Evolutionary conservation across 2,113 vertebrate species (phyloP).

Genomic region (Cheilinus undulatus): DNA sequence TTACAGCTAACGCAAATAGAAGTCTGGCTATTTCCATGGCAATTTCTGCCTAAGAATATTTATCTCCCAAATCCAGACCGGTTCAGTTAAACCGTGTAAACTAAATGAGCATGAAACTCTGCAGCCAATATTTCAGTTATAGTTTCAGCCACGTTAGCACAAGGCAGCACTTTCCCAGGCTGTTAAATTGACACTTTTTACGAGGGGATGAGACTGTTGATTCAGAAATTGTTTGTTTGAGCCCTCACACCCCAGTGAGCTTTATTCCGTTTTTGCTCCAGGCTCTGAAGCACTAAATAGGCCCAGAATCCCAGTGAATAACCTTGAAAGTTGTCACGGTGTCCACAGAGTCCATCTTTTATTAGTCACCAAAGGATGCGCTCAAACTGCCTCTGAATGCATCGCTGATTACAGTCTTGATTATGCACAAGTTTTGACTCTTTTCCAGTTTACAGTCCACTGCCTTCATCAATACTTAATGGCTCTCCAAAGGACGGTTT

Average conservation of each 20-base stretch:
- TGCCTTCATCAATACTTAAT: conserved; percentile 18
- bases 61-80: conserved; percentile 9
- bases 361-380: conserved; percentile 16
- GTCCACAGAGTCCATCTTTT: conserved; percentile 15
- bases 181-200: conserved; percentile 29
- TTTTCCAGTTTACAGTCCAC: conserved; percentile 9
- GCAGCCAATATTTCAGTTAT: conserved; percentile 15
- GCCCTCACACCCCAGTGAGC: conserved; percentile 46
- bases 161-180: conserved; percentile 19
- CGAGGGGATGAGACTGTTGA: conserved; percentile 22
- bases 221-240: conserved; percentile 53
- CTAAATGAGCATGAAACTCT: conserved; percentile 15
- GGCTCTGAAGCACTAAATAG: conserved; percentile 30
- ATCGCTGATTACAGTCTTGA: conserved; percentile 17
- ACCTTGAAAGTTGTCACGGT: conserved; percentile 7
- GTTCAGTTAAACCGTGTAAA: conserved; percentile 9
- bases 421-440: conserved; percentile 1
- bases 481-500: conserved; percentile 9
- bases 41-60: conserved; percentile 8
- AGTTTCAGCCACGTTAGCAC: background rate
- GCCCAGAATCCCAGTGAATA: conserved; percentile 25
- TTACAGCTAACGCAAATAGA: conserved; percentile 12
- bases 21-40: background rate
- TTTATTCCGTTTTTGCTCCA: conserved; percentile 42
- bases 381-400: conserved; percentile 21